These are phyloP conservation scores for Hydrotaea diabolus DNA, from an alignment of 2,888 invertebrate genomes.

Conservation along the genomic window DNA sequence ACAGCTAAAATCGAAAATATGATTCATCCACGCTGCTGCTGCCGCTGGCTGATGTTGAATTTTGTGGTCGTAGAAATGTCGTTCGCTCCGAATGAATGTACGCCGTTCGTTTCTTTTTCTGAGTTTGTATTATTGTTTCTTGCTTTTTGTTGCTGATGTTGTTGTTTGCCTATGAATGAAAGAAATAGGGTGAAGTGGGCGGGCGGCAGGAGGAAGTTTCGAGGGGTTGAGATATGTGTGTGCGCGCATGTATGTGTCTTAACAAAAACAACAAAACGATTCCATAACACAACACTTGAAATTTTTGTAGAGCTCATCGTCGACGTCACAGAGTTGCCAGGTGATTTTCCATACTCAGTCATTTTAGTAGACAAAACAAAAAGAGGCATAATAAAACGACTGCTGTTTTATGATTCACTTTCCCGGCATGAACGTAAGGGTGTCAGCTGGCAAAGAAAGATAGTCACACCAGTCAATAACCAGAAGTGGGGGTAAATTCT, in stretches of 20 bases:
- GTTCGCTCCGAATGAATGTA: conserved; percentile 49
- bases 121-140: conserved; percentile 28
- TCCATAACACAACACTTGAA: conserved; percentile 26
- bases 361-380: too few species aligned
- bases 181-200: conserved; percentile 11
- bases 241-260: conserved; percentile 16
- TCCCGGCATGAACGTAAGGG: too few species aligned
- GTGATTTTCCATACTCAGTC: neutral
- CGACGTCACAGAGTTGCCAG: conserved; percentile 2
- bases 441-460: too few species aligned
- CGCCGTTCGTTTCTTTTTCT: conserved; percentile 28
- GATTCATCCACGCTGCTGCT: conserved; percentile 16
- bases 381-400: too few species aligned
- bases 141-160: too few species aligned
- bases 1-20: conserved; percentile 40
- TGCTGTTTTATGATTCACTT: too few species aligned
- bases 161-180: neutral
- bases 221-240: neutral
- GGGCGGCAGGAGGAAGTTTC: neutral
- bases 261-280: conserved; percentile 1
- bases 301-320: conserved; percentile 7
- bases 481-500: too few species aligned
- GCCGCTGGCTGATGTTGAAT: conserved; percentile 15
- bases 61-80: conserved; percentile 48
- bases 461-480: too few species aligned